Evolutionary conservation across 2,888 invertebrate species (phyloP), one percentile per base, ranked within the genome.

Genomic region (Strigamia crassipes): DNA sequence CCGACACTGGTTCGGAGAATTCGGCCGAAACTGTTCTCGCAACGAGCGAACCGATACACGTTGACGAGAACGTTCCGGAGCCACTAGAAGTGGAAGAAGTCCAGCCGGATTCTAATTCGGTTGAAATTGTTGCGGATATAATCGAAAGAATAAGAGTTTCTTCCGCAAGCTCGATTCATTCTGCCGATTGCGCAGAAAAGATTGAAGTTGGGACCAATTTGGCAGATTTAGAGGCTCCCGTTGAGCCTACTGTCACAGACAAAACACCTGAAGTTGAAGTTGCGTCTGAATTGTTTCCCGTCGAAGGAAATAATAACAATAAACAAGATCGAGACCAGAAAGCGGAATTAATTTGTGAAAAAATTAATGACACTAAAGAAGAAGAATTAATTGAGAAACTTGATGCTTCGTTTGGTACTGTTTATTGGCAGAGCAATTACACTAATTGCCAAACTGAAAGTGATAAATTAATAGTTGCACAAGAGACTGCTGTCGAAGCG

Each of bases 321-420:
- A 38, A 38, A 38, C 38, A 38, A 38, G 38, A 38, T 6, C 38
- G 6, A 38, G 38, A 38, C 6, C 4, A 38, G 10, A 38, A 38
- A 6, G 38, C 13, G 8, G 51, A 51, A 8, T 51, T 51, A 51
- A 18, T 13, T 51, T 51, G n/a, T 51, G 8, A 18, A 5, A 15
- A 12, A 61, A 61, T 23, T 18, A 61, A 8, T 61, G 61, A 61
- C 8, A 61, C 3, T 61, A 23, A 21, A 10, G 78, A 78, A 10
- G 78, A 78, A 38, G 46, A 46, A 46, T 46, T 46, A 13, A 46
- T 6, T 5, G 46, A 46, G 46, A 56, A 31, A 6, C 38, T 80
- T 8, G 80, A 80, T 38, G 27, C 80, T 23, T 8, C n/a, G 21
- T 80, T 80, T 31, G 80, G 80, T n/a, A 56, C 13, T 10, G 80